phyloP scores from a whole-genome alignment of 2,113 vertebrate species.

The Ginglymostoma cirratum region DNA sequence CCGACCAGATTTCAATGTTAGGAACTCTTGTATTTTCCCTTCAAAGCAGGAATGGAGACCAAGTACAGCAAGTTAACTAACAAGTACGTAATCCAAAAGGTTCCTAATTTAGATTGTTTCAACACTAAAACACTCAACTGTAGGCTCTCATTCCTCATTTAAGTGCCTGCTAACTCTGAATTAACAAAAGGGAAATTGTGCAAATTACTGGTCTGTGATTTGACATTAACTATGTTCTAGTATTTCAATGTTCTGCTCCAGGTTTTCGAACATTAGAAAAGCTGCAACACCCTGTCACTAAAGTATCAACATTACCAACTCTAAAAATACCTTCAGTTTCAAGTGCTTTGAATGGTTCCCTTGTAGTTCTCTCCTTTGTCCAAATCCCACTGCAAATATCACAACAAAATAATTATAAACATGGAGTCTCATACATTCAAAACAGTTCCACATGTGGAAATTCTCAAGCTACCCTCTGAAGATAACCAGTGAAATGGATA shows the following conservation, averaged over 20 bases:
- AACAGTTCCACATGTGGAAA: neutral
- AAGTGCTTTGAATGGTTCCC: neutral
- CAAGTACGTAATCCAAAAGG: neutral
- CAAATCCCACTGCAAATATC: neutral
- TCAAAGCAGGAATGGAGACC: neutral
- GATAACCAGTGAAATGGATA: neutral
- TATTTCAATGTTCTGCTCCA: neutral
- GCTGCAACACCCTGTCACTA: neutral
- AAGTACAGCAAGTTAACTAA: neutral
- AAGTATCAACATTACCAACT: neutral
- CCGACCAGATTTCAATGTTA: neutral
- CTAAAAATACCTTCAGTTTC: neutral
- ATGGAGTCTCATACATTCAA: neutral
- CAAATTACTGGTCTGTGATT: neutral
- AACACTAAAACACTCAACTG: neutral
- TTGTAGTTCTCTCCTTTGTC: neutral
- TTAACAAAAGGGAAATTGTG: neutral
- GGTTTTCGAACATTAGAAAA: neutral
- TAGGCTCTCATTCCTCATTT: neutral
- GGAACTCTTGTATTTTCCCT: neutral
- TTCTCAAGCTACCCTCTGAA: neutral
- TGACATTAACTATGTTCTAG: too few species aligned
- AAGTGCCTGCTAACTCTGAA: neutral
- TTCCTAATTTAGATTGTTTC: neutral
- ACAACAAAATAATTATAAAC: neutral